phyloP scores from a whole-genome alignment of 2,888 invertebrate species.

The Sabatieria punctata region DNA sequence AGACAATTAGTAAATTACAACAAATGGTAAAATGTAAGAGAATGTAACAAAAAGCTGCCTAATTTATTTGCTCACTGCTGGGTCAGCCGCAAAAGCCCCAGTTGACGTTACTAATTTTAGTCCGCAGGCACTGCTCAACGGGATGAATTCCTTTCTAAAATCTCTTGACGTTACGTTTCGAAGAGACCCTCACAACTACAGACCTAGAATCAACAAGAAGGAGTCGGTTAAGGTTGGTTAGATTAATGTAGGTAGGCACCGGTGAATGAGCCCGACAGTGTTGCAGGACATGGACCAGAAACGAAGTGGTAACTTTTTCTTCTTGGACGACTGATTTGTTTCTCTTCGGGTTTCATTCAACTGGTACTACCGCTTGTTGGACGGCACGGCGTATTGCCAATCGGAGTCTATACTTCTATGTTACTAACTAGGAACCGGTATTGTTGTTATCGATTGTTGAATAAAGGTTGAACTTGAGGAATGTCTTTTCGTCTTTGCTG shows the following conservation, averaged over 20 bases:
- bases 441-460: no score
- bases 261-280: not conserved
- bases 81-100: no score
- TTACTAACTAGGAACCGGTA: no score
- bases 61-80: not conserved
- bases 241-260: slow-evolving; percentile 1
- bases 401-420: no score
- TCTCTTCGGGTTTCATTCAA: not conserved
- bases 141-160: slow-evolving; percentile 94
- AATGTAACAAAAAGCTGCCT: not conserved
- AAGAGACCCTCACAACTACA: slow-evolving; percentile 92
- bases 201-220: slow-evolving; percentile 92
- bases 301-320: slow-evolving; percentile 90
- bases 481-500: no score
- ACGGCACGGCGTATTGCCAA: no score
- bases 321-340: slow-evolving; percentile 67
- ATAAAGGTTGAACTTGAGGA: no score
- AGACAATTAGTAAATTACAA: no score
- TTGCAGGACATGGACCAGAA: slow-evolving; percentile 84
- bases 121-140: slow-evolving; percentile 71
- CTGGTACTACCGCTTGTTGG: no score
- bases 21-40: not conserved
- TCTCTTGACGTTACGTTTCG: slow-evolving; percentile 91
- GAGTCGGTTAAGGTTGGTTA: slow-evolving; percentile 68
- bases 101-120: slow-evolving; percentile 31